Percentiles rank a stretch among this genome's conserved stretches.
Evolutionary conservation across 2,113 vertebrate genomes (phyloP).

Genomic region (Otus sunia): DNA sequence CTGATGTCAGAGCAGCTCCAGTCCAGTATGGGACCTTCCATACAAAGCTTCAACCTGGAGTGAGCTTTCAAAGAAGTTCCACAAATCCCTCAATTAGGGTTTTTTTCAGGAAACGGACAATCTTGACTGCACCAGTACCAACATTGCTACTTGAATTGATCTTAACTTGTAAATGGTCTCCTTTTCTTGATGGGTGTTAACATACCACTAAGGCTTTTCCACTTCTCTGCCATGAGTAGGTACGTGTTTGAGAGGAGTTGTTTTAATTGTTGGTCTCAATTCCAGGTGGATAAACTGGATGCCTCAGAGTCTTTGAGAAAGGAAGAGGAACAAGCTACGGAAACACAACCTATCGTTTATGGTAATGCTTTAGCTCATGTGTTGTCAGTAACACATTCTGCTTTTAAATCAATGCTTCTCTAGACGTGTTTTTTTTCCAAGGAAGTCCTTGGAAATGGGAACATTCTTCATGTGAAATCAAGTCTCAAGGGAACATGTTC

Average conservation of each 20-base stretch:
- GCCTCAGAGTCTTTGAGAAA: slow-evolving; percentile 96
- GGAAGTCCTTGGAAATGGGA: background rate
- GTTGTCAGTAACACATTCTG: background rate
- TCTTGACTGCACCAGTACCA: slow-evolving; percentile 76
- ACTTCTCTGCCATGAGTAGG: slow-evolving; percentile 79
- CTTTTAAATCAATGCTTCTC: background rate
- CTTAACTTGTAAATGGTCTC: slow-evolving; percentile 69
- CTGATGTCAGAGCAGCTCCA: slow-evolving; percentile 28
- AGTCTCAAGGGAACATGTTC: background rate
- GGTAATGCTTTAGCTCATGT: slow-evolving; percentile 74
- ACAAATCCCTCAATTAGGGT: slow-evolving; percentile 63
- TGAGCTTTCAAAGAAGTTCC: slow-evolving; percentile 63
- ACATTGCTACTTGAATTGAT: slow-evolving; percentile 76
- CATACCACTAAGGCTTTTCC: slow-evolving; percentile 84
- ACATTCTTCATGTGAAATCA: background rate
- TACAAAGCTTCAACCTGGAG: slow-evolving; percentile 66
- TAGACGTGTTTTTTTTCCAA: background rate
- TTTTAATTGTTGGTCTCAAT: slow-evolving; percentile 70
- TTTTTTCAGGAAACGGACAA: slow-evolving; percentile 59
- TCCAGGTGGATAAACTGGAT: slow-evolving; percentile 97
- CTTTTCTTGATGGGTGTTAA: slow-evolving; percentile 76
- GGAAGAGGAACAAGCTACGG: slow-evolving; percentile 98
- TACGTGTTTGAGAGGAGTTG: background rate
- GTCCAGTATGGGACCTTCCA: slow-evolving; percentile 42
- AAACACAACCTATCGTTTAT: slow-evolving; percentile 98